These are phyloP conservation scores for Crenuchus spilurus DNA, from an alignment of 2,797 vertebrate species.

Conservation along the genomic window DNA sequence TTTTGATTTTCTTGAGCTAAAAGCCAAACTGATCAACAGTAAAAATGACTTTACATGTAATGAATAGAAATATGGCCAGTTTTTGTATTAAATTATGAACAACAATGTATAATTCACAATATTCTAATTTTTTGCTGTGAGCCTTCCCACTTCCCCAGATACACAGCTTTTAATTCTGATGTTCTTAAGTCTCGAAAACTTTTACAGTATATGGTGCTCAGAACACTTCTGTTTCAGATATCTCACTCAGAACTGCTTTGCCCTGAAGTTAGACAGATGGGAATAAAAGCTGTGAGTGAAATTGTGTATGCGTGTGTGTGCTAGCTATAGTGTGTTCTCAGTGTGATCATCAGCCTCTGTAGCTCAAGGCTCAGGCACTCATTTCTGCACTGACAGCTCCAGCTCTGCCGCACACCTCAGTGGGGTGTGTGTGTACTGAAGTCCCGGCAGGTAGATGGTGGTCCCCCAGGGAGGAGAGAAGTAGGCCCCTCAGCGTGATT, in stretches of 20 bases:
- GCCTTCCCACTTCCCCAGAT: no score
- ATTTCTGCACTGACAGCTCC: constrained; percentile 45
- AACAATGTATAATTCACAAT: no score
- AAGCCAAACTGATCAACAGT: no score
- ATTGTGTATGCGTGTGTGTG: constrained; percentile 31
- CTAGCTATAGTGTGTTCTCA: constrained; percentile 19
- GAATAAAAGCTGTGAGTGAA: constrained; percentile 25
- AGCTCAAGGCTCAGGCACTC: constrained; percentile 17
- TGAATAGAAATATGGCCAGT: no score
- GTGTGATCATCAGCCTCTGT: constrained; percentile 37
- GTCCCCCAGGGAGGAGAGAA: constrained; percentile 53
- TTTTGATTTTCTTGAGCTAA: no score
- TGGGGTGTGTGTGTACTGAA: constrained; percentile 8
- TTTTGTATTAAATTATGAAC: no score
- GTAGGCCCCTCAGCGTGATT: constrained; percentile 43
- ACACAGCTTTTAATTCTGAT: no score
- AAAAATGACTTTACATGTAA: no score
- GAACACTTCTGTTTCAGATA: no score
- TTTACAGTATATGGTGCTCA: no score
- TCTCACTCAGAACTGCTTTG: background rate
- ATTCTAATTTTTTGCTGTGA: no score
- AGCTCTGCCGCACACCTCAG: constrained; percentile 19
- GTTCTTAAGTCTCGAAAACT: no score
- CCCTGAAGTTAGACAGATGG: constrained; percentile 9
- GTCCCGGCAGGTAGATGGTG: constrained; percentile 24